These are phyloP conservation scores for Dione juno DNA, from an alignment of 2,888 invertebrate genomes.

Conservation along the genomic window DNA sequence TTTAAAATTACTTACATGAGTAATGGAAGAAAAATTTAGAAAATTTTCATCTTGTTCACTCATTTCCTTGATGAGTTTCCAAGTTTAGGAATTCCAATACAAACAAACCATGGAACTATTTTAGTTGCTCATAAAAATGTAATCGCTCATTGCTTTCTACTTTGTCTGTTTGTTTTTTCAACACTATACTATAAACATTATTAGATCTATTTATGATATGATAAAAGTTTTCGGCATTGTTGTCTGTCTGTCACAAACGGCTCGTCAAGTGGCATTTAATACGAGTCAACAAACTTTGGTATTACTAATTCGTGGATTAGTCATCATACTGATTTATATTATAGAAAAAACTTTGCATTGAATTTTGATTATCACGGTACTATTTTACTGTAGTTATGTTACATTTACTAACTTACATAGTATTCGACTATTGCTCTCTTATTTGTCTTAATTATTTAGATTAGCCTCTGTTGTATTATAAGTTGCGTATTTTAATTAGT, in stretches of 20 bases:
- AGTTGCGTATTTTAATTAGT: too few relatives aligned
- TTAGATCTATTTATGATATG: slow-evolving; percentile 43
- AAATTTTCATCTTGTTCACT: not conserved
- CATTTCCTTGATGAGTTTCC: slow-evolving; percentile 3
- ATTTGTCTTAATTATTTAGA: not conserved
- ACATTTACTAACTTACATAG: not conserved
- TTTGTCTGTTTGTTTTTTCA: slow-evolving; percentile 35
- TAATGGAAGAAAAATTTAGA: not conserved
- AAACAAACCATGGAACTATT: slow-evolving; percentile 13
- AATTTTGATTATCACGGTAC: slow-evolving; percentile 27
- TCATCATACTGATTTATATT: slow-evolving; percentile 40
- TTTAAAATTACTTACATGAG: slow-evolving; percentile 3
- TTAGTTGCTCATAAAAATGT: slow-evolving; percentile 14
- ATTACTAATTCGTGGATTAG: slow-evolving; percentile 42
- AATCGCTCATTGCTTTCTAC: slow-evolving; percentile 33
- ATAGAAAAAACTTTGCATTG: slow-evolving; percentile 36
- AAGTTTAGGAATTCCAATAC: slow-evolving; percentile 5
- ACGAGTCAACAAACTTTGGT: slow-evolving; percentile 42
- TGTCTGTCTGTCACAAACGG: slow-evolving; percentile 38
- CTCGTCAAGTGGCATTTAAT: slow-evolving; percentile 40
- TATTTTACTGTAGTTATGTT: slow-evolving; percentile 1
- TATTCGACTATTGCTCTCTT: not conserved
- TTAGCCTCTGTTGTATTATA: too few relatives aligned
- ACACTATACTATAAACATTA: slow-evolving; percentile 39
- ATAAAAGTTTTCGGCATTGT: slow-evolving; percentile 42